Evolutionary conservation across 1,140 invertebrate genomes (phyloP).

Genomic region (Pachyrhynchus sulphureomaculatus): DNA sequence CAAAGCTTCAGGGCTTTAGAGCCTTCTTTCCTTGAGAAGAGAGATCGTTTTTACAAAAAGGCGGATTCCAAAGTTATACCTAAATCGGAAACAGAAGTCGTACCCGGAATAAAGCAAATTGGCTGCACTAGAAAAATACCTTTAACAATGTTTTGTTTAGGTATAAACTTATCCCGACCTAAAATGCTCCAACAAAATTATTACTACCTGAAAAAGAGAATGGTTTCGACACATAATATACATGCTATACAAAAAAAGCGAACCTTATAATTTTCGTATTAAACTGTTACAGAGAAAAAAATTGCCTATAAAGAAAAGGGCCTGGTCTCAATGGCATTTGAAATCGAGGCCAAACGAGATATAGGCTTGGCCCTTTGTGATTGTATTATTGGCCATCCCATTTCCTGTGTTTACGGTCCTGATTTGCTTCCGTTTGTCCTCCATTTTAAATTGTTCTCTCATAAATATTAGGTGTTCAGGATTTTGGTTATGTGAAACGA

Average conservation of each 20-base stretch:
- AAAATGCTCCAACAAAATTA: too few relatives aligned
- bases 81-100: too few relatives aligned
- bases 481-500: neutral
- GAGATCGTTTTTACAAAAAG: too few relatives aligned
- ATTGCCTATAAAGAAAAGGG: neutral
- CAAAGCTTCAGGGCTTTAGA: too few relatives aligned
- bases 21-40: too few relatives aligned
- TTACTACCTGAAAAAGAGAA: conserved; percentile 1
- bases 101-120: too few relatives aligned
- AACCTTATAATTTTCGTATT: conserved; percentile 7
- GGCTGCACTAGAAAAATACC: too few relatives aligned
- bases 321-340: neutral
- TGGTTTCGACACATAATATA: too few relatives aligned
- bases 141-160: too few relatives aligned
- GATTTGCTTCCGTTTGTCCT: conserved; percentile 10
- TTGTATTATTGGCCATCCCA: conserved; percentile 11
- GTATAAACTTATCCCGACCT: too few relatives aligned
- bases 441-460: neutral
- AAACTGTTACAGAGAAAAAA: neutral
- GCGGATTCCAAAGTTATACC: too few relatives aligned
- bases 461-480: neutral
- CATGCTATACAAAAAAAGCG: neutral
- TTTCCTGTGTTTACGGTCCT: conserved; percentile 5
- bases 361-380: neutral
- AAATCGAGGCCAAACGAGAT: neutral